Conservation (phyloP, 2,797 vertebrate genomes). For the Enteromius treurensis region DNA sequence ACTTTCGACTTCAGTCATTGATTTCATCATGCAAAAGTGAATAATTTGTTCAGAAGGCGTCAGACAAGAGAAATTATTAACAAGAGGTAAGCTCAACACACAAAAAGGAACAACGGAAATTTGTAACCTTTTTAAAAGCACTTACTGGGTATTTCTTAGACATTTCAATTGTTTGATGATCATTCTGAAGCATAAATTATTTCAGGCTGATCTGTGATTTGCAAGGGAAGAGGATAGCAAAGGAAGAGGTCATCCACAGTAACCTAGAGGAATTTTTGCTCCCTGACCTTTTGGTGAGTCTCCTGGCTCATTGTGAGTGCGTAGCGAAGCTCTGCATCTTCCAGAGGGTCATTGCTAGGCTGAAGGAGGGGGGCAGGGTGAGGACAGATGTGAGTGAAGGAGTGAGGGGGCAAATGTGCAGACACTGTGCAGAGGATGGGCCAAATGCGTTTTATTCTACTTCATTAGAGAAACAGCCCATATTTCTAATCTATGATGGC, state of each 20-base stretch:
- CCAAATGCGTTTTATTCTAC: constrained; percentile 29
- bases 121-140: not conserved
- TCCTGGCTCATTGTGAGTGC: constrained; percentile 93
- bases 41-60: not conserved
- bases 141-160: not conserved
- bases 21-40: constrained; percentile 26
- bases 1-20: not conserved
- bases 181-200: constrained; percentile 1
- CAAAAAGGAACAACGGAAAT: not conserved
- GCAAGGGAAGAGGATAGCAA: constrained; percentile 34
- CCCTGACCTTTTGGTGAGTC: constrained; percentile 90
- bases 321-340: constrained; percentile 90
- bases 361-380: constrained; percentile 73
- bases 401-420: constrained; percentile 43
- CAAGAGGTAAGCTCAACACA: constrained; percentile 12
- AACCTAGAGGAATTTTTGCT: constrained; percentile 68
- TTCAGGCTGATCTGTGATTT: constrained; percentile 48
- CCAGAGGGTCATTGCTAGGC: constrained; percentile 76
- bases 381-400: constrained; percentile 63
- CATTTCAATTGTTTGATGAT: constrained; percentile 1
- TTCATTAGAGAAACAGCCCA: constrained; percentile 1
- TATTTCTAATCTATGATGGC: constrained; percentile 16
- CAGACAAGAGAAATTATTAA: not conserved
- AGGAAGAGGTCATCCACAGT: constrained; percentile 43
- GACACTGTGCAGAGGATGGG: constrained; percentile 45